Evolutionary conservation across 2,888 invertebrate genomes (phyloP).

Genomic region (Sarcophaga carnaria): DNA sequence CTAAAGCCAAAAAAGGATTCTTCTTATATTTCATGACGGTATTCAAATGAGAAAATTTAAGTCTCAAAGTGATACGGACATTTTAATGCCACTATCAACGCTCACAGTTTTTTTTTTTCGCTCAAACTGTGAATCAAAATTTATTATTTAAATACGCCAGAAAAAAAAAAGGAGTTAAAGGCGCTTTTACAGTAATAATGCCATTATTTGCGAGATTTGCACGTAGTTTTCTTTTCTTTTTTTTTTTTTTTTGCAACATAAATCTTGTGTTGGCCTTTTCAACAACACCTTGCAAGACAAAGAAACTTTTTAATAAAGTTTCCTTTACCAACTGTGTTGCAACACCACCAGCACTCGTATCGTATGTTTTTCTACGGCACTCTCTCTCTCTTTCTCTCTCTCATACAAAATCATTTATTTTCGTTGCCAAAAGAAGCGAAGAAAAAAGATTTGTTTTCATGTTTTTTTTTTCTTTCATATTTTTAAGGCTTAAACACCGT

Average conservation of each 20-base stretch:
- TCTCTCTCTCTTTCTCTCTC: background rate
- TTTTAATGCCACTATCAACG: background rate
- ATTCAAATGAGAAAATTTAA: background rate
- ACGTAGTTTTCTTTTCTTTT: background rate
- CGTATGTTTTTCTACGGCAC: too few relatives aligned
- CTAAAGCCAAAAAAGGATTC: background rate
- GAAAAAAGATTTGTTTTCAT: background rate
- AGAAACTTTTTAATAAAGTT: background rate
- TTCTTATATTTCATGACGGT: background rate
- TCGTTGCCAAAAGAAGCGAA: slow-evolving; percentile 6
- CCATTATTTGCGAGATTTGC: background rate
- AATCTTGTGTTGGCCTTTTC: background rate
- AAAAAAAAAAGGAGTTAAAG: too few relatives aligned
- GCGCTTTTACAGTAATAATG: background rate
- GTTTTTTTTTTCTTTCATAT: background rate
- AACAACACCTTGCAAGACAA: background rate
- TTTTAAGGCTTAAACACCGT: slow-evolving; percentile 6
- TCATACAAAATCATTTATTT: slow-evolving; percentile 15
- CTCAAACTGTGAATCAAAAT: too few relatives aligned
- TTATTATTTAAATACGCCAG: too few relatives aligned
- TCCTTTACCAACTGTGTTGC: background rate
- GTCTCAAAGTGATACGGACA: background rate
- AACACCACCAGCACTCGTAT: background rate
- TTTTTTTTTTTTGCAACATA: background rate
- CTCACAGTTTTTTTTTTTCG: background rate